phyloP scores from a whole-genome alignment of 2,888 invertebrate species.

The Parnassius apollo region DNA sequence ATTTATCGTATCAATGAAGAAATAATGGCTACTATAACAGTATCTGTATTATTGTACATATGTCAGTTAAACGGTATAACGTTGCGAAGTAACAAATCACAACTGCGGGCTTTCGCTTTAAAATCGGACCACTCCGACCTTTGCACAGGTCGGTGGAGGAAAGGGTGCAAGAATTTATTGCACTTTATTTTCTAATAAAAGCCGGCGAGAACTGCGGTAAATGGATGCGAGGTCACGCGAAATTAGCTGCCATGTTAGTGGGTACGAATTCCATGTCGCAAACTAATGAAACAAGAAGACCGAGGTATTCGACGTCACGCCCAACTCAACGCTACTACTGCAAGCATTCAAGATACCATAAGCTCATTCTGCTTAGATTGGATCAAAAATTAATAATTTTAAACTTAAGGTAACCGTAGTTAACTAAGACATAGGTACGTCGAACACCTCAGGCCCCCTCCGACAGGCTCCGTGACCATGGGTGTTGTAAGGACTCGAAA shows the following conservation, averaged over 20 bases:
- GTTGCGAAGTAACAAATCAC: constrained; percentile 4
- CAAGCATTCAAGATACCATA: too few species aligned
- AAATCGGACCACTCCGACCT: constrained; percentile 4
- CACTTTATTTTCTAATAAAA: constrained; percentile 20
- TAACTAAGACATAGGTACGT: too few species aligned
- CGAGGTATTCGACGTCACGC: too few species aligned
- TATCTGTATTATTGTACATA: neutral
- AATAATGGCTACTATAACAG: neutral
- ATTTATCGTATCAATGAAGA: neutral
- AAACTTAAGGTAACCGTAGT: too few species aligned
- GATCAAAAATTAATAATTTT: too few species aligned
- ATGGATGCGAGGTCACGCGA: constrained; percentile 14
- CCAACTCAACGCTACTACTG: too few species aligned
- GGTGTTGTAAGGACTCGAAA: too few species aligned
- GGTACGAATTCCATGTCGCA: constrained; percentile 5
- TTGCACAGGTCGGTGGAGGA: constrained; percentile 1
- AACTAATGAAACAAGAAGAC: neutral
- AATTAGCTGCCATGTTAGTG: constrained; percentile 3
- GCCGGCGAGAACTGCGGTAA: constrained; percentile 14
- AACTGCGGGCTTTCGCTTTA: constrained; percentile 17
- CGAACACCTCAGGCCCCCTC: too few species aligned
- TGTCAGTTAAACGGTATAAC: neutral
- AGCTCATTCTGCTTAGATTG: too few species aligned
- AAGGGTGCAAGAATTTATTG: constrained; percentile 21
- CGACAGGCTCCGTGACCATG: too few species aligned